phyloP scores from a whole-genome alignment of 2,797 vertebrate species.

The Mycteria americana region DNA sequence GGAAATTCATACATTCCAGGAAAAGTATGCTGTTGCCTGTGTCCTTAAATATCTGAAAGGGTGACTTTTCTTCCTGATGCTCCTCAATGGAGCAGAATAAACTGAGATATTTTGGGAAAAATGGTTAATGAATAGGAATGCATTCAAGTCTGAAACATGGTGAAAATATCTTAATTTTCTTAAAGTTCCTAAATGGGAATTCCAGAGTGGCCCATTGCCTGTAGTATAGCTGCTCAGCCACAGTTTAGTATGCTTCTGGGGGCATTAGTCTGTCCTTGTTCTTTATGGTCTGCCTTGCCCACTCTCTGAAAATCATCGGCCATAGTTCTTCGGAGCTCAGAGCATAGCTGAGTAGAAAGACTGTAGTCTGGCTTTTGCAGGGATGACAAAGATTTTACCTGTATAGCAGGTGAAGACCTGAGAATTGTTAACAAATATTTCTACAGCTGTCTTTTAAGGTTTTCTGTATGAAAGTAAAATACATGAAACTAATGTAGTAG shows the following conservation, averaged over 20 bases:
- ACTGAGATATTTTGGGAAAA: neutral
- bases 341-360: neutral
- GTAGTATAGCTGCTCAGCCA: neutral
- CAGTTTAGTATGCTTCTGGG: neutral
- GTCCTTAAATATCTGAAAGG: neutral
- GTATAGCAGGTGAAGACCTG: neutral
- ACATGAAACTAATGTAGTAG: neutral
- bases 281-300: neutral
- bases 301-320: neutral
- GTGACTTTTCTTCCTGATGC: conserved; percentile 6
- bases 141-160: neutral
- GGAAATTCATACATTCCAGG: neutral
- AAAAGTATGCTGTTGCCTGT: neutral
- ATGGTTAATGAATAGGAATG: neutral
- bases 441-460: neutral
- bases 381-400: neutral
- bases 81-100: neutral
- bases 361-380: neutral
- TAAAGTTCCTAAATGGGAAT: neutral
- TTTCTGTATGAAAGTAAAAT: neutral
- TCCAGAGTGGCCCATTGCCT: neutral
- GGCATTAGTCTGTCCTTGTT: neutral
- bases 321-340: neutral
- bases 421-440: neutral
- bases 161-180: neutral